A percentile compares a stretch with the other conserved stretches of the same genome.
These are phyloP conservation scores for Automeris io DNA, from an alignment of 2,888 invertebrate species.

Conservation along the genomic window DNA sequence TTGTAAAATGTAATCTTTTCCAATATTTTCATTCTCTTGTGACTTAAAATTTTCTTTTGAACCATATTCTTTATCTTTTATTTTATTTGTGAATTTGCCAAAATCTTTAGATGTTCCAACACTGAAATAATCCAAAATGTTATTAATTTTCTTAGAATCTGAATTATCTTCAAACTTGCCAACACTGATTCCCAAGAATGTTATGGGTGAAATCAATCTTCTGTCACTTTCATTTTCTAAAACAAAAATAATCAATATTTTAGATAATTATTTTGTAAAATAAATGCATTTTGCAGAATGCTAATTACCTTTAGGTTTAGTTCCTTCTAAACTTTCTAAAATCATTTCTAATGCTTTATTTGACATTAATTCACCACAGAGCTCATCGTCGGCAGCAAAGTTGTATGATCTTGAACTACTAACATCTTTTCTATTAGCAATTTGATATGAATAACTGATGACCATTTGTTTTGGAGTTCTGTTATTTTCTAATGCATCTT, in stretches of 20 bases:
- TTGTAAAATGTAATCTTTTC: conserved; percentile 46
- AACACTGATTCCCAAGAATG: conserved; percentile 85
- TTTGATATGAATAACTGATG: conserved; percentile 80
- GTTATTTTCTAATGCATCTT: conserved; percentile 88
- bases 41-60: conserved; percentile 17
- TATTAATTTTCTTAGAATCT: conserved; percentile 70
- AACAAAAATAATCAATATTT: too few species aligned
- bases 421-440: conserved; percentile 71
- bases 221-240: conserved; percentile 52
- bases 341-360: conserved; percentile 81
- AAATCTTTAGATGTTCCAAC: conserved; percentile 45
- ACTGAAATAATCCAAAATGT: conserved; percentile 77
- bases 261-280: too few species aligned
- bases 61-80: conserved; percentile 19
- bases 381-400: conserved; percentile 74
- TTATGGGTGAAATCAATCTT: conserved; percentile 74
- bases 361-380: conserved; percentile 82
- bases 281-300: too few species aligned
- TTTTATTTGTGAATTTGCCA: conserved; percentile 18
- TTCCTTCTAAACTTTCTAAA: conserved; percentile 75
- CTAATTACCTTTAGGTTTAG: conserved; percentile 44
- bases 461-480: conserved; percentile 88
- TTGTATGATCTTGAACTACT: conserved; percentile 80
- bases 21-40: conserved; percentile 21
- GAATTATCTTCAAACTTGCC: conserved; percentile 83